Evolutionary conservation across 1,140 invertebrate species (phyloP).

Genomic region (Drosophila repleta): DNA sequence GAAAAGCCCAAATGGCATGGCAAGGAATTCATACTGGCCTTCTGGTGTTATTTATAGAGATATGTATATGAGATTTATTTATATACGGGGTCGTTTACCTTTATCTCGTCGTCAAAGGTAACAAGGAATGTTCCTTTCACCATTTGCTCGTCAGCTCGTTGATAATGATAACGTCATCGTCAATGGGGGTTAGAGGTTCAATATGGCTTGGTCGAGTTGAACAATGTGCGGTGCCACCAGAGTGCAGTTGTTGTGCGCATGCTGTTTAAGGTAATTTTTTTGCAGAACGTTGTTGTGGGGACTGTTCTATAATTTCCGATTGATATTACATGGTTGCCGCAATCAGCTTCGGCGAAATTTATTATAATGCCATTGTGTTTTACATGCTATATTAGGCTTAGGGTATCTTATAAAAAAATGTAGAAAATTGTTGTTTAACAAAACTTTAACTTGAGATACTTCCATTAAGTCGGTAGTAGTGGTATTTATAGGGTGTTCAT

Average conservation of each 20-base stretch:
- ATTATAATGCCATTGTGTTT: neutral
- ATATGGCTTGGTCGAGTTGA: neutral
- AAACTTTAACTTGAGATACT: neutral
- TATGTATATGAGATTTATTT: no score
- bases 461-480: neutral
- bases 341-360: neutral
- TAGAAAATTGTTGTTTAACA: neutral
- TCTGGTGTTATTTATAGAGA: no score
- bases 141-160: neutral
- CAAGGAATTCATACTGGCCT: no score
- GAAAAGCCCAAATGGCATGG: no score
- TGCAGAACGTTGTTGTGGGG: neutral
- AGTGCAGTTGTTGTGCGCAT: no score
- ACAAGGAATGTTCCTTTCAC: no score
- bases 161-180: no score
- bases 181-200: neutral
- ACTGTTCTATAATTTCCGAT: neutral
- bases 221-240: no score
- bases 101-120: no score
- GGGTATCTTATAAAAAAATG: neutral
- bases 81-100: no score
- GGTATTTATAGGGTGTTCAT: neutral
- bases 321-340: neutral
- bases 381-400: neutral
- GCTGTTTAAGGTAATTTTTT: no score